phyloP scores from a whole-genome alignment of 2,113 vertebrate genomes.

The Paralichthys olivaceus region DNA sequence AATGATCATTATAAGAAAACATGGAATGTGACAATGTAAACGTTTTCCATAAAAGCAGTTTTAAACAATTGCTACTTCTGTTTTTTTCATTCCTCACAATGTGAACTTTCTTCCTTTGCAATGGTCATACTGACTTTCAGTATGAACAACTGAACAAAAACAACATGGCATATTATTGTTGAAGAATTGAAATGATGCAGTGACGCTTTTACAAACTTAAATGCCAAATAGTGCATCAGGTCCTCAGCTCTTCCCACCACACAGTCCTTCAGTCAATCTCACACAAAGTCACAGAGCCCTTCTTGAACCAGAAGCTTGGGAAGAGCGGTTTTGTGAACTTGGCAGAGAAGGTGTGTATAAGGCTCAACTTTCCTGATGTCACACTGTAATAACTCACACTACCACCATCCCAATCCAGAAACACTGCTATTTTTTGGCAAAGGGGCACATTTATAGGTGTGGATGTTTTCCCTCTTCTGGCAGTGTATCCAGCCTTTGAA shows the following conservation, averaged over 20 bases:
- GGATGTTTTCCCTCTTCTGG: background rate
- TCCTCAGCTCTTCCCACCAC: background rate
- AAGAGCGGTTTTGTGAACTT: slow-evolving; percentile 39
- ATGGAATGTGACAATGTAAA: too few species aligned
- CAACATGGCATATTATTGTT: too few species aligned
- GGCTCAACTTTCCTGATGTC: background rate
- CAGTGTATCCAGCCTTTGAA: fast-evolving
- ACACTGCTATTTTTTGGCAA: slow-evolving; percentile 14
- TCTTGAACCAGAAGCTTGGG: slow-evolving; percentile 44
- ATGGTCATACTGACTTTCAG: too few species aligned
- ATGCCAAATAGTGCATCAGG: too few species aligned
- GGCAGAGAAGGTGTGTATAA: slow-evolving; percentile 48
- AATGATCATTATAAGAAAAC: too few species aligned
- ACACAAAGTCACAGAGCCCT: slow-evolving; percentile 44
- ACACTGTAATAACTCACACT: slow-evolving; percentile 47
- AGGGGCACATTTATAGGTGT: fast-evolving
- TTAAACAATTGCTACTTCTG: too few species aligned
- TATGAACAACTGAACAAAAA: too few species aligned
- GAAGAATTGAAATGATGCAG: too few species aligned
- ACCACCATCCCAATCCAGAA: slow-evolving; percentile 44
- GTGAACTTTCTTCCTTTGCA: too few species aligned
- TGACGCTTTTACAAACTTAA: too few species aligned
- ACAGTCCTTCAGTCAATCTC: background rate
- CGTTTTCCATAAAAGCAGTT: too few species aligned
- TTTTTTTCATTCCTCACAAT: too few species aligned